Percentiles rank a stretch among this genome's conserved stretches.
phyloP scores from a whole-genome alignment of 37 sponge, comb jelly and placozoan species.

The Cliona cf. orientalis region DNA sequence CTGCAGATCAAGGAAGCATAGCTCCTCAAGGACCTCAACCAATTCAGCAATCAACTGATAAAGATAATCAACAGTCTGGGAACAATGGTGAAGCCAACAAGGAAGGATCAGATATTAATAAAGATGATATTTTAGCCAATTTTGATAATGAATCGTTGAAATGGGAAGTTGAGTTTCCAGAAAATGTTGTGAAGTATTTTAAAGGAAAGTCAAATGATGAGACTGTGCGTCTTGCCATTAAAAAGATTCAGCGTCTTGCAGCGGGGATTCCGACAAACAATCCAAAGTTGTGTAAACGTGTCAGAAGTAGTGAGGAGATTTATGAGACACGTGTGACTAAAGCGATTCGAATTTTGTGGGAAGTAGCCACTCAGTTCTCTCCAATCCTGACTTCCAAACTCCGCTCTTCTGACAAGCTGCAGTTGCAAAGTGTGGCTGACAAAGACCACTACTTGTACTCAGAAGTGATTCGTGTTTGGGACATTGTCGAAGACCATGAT shows the following conservation, averaged over 20 bases:
- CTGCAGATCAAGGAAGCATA: too few relatives aligned
- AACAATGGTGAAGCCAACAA: too few relatives aligned
- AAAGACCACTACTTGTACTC: constrained; percentile 31
- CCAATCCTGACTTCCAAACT: constrained; percentile 21
- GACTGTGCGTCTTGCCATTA: background rate
- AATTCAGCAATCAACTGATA: too few relatives aligned
- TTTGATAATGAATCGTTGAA: constrained; percentile 22
- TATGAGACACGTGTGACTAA: constrained; percentile 67
- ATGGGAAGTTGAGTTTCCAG: constrained; percentile 79
- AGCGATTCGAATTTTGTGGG: constrained; percentile 56
- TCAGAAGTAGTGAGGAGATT: constrained; percentile 32
- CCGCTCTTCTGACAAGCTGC: background rate
- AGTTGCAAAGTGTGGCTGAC: background rate
- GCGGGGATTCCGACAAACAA: constrained; percentile 40
- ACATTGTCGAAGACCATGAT: constrained; percentile 61
- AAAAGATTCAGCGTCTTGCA: constrained; percentile 47
- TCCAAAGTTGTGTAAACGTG: constrained; percentile 24
- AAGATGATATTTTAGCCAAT: background rate
- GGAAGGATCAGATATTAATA: too few relatives aligned
- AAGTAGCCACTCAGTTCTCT: constrained; percentile 65
- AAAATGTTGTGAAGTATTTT: constrained; percentile 56
- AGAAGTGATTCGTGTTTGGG: constrained; percentile 74
- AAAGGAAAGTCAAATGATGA: background rate
- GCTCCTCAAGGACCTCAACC: too few relatives aligned
- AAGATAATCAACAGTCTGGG: too few relatives aligned